phyloP scores from a whole-genome alignment of 2,797 vertebrate genomes.

The Acomys russatus region DNA sequence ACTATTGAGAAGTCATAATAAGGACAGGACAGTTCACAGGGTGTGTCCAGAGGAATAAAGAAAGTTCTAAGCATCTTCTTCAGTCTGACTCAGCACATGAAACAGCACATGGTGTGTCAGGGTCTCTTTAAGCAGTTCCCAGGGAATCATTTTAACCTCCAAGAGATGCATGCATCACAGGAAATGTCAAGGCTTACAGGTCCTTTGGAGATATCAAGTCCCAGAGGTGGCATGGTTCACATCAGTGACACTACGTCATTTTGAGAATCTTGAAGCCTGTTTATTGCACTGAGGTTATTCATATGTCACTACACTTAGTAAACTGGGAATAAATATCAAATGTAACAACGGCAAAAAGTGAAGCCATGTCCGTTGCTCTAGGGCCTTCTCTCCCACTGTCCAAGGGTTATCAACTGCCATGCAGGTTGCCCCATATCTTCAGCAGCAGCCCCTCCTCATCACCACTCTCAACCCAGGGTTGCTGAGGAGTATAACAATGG shows the following conservation, averaged over 20 bases:
- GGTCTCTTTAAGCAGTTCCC: not conserved
- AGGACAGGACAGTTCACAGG: not conserved
- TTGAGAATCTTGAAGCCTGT: not conserved
- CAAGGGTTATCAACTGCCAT: not conserved
- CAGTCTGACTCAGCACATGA: not conserved
- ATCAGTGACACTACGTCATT: not conserved
- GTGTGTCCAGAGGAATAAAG: not conserved
- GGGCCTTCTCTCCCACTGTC: not conserved
- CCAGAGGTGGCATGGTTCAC: not conserved
- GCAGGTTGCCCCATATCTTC: not conserved
- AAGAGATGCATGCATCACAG: not conserved
- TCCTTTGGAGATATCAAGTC: not conserved
- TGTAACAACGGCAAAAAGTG: not conserved
- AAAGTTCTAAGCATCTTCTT: slow-evolving; percentile 3
- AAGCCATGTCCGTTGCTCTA: not conserved
- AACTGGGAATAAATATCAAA: not conserved
- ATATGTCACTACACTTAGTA: not conserved
- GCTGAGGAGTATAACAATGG: slow-evolving; percentile 12
- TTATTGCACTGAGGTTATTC: not conserved
- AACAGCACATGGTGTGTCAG: not conserved
- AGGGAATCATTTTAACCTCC: slow-evolving; percentile 18
- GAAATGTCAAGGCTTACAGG: not conserved
- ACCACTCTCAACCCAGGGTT: not conserved
- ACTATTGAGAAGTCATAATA: not conserved
- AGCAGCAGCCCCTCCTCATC: not conserved